phyloP scores from a whole-genome alignment of 2,888 invertebrate genomes.

The Andrena hattorfiana region DNA sequence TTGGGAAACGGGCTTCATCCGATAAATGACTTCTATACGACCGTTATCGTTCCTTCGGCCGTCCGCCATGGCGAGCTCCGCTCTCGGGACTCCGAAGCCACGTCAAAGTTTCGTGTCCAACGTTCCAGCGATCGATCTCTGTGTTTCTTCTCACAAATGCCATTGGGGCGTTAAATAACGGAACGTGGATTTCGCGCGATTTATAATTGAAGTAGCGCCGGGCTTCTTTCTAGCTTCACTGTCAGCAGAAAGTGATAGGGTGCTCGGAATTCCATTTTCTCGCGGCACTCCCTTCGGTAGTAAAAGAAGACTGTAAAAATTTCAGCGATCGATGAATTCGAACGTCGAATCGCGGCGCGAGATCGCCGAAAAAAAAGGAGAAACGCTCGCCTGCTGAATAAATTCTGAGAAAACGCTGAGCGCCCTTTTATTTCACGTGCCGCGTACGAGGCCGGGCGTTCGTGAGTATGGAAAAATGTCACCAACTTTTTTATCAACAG shows the following conservation, averaged over 20 bases:
- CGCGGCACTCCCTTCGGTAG: too few relatives aligned
- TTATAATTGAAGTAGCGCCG: too few relatives aligned
- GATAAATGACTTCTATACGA: conserved; percentile 64
- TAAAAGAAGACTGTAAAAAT: not conserved
- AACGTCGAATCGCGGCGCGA: conserved; percentile 6
- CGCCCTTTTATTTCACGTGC: conserved; percentile 37
- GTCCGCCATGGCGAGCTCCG: conserved; percentile 14
- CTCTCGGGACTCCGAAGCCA: conserved; percentile 20
- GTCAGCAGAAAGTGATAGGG: too few relatives aligned
- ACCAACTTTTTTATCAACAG: conserved; percentile 64
- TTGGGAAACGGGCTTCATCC: conserved; percentile 55
- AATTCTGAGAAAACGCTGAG: conserved; percentile 31
- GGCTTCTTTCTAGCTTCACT: too few relatives aligned
- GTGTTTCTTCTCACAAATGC: conserved; percentile 3
- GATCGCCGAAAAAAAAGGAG: not conserved
- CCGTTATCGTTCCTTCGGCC: conserved; percentile 48
- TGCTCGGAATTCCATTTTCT: too few relatives aligned
- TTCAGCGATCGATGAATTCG: not conserved
- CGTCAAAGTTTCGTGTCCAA: conserved; percentile 13
- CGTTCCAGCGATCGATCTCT: conserved; percentile 17
- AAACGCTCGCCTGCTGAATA: conserved; percentile 8
- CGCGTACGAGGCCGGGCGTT: conserved; percentile 22
- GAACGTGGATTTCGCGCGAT: too few relatives aligned
- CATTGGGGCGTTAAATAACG: too few relatives aligned
- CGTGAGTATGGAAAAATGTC: conserved; percentile 65